These are phyloP conservation scores for Himalopsyche phryganea DNA, from an alignment of 1,140 invertebrate species.

Conservation along the genomic window DNA sequence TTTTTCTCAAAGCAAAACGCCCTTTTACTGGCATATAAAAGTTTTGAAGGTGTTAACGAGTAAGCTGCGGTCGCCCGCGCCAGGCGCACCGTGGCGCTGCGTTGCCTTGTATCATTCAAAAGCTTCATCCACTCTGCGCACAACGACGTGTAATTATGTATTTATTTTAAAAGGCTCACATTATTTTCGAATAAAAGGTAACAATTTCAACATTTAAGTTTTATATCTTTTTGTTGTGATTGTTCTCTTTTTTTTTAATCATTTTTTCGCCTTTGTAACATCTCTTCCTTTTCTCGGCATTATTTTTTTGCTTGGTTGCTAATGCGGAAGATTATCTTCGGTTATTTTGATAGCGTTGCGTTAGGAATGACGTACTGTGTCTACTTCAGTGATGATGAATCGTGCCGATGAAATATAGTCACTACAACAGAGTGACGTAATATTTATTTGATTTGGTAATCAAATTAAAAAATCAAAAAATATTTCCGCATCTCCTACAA, in stretches of 20 bases:
- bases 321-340: slow-evolving; percentile 17
- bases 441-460: no score
- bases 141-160: slow-evolving; percentile 33
- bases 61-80: not conserved
- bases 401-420: no score
- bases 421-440: no score
- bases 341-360: not conserved
- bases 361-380: no score
- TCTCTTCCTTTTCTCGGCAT: not conserved
- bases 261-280: slow-evolving; percentile 1
- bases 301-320: no score
- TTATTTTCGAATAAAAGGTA: slow-evolving; percentile 35
- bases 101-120: slow-evolving; percentile 27
- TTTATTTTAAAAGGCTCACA: slow-evolving; percentile 35
- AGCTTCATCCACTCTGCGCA: not conserved
- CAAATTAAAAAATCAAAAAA: no score
- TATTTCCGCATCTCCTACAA: no score
- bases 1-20: no score
- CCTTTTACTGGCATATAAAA: no score
- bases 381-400: no score
- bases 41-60: slow-evolving; percentile 1
- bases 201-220: slow-evolving; percentile 26
- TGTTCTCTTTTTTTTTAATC: slow-evolving; percentile 6
- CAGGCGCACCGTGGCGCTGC: slow-evolving; percentile 1
- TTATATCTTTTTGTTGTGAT: slow-evolving; percentile 15